Evolutionary conservation across 1,140 invertebrate genomes (phyloP), one percentile per base, ranked within the genome.

Genomic region (Pomacea maculata): DNA sequence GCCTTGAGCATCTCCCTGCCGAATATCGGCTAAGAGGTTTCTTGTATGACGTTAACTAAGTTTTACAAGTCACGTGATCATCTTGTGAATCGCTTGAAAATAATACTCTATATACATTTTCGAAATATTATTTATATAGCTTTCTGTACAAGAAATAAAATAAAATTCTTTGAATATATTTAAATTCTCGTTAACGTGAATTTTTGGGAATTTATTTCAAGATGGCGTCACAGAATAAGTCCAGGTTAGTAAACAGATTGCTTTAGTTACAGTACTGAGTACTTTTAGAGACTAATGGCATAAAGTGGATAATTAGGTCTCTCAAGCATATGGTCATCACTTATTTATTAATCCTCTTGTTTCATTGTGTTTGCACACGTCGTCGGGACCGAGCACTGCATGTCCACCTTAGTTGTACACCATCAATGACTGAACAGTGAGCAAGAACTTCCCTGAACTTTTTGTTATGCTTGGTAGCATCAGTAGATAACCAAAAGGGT

Each of bases 1-100:
- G 88, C 88, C 83, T 85, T 88, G 81, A 90, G 88, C 86, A 90
- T 89, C 83, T 86, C 85, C 85, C 82, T 73, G 65, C 71, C 72
- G 77, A 81, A 57, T 72, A 34, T 79, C 80, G 77, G 77, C 77
- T 54, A 67, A 78, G 77, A 78, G 67, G 70, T n/a, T 70, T 34
- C 55, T n/a, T 67, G 67, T 70, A 78, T 78, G 77, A 78, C 77
- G 77, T 78, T 67, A 70, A 65, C 77, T 78, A n/a, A 55, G n/a
- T 70, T 34, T 70, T 4, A 25, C 21, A n/a, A 67, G 65, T 78
- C 77, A 71, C 77, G 67, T 71, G 67, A 70, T 70, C 12, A 8
- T 25, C 29, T 34, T 70, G 21, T 34, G 11, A 12, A 70, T 12
- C 11, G 4, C 57, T 61, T 14, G 0, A 34, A 70, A 12, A 70